Evolutionary conservation across 2,113 vertebrate species (phyloP).

Genomic region (Myanophis thanlyinensis): DNA sequence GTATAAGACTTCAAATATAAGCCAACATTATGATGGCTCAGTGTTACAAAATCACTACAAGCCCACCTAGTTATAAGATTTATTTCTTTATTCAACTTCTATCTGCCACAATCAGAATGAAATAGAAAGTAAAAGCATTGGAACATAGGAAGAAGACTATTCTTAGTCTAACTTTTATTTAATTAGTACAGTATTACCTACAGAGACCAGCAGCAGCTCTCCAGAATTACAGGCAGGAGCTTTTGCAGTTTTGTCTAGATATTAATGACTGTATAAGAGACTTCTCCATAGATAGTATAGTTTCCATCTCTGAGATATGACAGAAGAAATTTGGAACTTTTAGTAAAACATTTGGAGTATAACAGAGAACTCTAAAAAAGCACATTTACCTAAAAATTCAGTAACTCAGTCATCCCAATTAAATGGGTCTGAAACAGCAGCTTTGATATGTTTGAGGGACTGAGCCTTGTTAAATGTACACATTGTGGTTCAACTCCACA

Average conservation of each 20-base stretch:
- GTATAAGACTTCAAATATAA: background rate
- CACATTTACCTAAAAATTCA: background rate
- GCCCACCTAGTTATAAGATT: background rate
- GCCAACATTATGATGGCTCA: background rate
- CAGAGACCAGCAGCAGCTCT: background rate
- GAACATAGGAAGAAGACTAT: background rate
- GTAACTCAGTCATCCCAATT: background rate
- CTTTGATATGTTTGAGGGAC: background rate
- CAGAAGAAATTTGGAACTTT: background rate
- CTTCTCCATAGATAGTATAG: background rate
- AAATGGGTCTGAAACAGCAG: background rate
- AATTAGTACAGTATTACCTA: background rate
- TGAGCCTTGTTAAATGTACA: background rate
- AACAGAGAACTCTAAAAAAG: background rate
- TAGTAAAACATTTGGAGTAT: background rate
- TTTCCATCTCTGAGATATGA: background rate
- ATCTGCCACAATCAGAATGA: background rate
- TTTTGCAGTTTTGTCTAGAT: background rate
- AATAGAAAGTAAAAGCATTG: background rate
- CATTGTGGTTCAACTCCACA: constrained; percentile 18
- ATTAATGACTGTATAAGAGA: background rate
- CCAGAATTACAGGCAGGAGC: background rate
- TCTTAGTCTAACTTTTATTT: background rate
- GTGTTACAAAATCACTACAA: background rate
- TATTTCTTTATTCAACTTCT: background rate